Conservation (phyloP, 2,888 invertebrate species). For the Drosophila quinaria region DNA sequence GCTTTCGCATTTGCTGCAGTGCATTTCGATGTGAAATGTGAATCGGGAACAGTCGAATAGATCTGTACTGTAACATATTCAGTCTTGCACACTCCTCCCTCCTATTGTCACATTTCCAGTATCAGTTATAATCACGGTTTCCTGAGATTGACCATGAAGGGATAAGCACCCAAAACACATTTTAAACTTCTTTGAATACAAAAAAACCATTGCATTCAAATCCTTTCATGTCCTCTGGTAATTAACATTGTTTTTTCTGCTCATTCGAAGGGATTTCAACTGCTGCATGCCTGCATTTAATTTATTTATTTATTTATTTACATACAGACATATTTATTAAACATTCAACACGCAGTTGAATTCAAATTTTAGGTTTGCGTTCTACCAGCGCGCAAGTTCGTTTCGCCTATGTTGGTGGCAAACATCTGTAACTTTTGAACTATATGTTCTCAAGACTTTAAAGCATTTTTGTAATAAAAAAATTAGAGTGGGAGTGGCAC, state of each 20-base stretch:
- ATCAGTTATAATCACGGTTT: neutral
- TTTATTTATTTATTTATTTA: slow-evolving; percentile 39
- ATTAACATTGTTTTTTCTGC: slow-evolving; percentile 1
- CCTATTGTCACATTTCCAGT: neutral
- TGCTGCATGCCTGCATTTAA: slow-evolving; percentile 22
- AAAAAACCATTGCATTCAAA: too few relatives aligned
- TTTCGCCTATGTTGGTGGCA: too few relatives aligned
- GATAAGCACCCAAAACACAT: neutral
- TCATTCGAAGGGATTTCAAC: slow-evolving; percentile 7
- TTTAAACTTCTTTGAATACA: too few relatives aligned
- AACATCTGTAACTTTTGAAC: too few relatives aligned
- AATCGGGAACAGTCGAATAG: slow-evolving; percentile 25
- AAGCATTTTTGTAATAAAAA: too few relatives aligned
- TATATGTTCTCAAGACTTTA: too few relatives aligned
- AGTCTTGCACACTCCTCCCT: neutral
- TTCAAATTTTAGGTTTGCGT: slow-evolving; percentile 56
- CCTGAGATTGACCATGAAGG: too few relatives aligned
- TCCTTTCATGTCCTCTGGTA: slow-evolving; percentile 7
- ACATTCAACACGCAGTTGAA: slow-evolving; percentile 70
- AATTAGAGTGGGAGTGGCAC: too few relatives aligned
- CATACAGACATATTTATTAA: slow-evolving; percentile 47
- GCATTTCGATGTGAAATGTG: slow-evolving; percentile 15
- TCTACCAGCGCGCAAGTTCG: too few relatives aligned
- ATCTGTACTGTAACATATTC: neutral
- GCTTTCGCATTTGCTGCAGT: slow-evolving; percentile 15